These are phyloP conservation scores for Dynastes hyllus DNA, from an alignment of 2,888 invertebrate genomes.

Conservation along the genomic window DNA sequence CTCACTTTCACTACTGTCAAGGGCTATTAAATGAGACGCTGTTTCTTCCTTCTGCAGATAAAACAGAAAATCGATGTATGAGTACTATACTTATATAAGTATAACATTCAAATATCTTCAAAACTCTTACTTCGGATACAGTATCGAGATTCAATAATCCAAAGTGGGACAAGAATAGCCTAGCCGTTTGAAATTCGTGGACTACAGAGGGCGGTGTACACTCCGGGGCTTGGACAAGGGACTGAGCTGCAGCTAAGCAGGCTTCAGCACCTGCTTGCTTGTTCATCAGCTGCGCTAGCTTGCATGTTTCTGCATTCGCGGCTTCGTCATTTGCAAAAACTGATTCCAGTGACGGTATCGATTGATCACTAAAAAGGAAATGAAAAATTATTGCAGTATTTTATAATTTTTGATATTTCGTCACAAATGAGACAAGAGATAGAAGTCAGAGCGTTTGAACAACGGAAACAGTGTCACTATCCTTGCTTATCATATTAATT, in stretches of 20 bases:
- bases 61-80: not conserved
- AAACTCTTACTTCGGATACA: constrained; percentile 68
- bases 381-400: not conserved
- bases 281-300: constrained; percentile 82
- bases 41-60: constrained; percentile 52
- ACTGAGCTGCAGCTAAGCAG: constrained; percentile 62
- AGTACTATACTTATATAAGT: too few relatives aligned
- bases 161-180: constrained; percentile 96
- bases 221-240: constrained; percentile 77
- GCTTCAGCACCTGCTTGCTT: constrained; percentile 76
- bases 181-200: constrained; percentile 95
- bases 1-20: constrained; percentile 81
- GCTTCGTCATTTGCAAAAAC: constrained; percentile 76
- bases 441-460: too few relatives aligned
- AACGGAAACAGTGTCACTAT: too few relatives aligned
- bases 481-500: too few relatives aligned
- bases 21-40: constrained; percentile 76
- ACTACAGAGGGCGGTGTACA: constrained; percentile 87
- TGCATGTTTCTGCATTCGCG: constrained; percentile 73
- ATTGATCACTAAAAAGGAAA: constrained; percentile 80
- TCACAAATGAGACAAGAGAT: too few relatives aligned
- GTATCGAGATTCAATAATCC: constrained; percentile 85
- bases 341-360: constrained; percentile 91
- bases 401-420: too few relatives aligned
- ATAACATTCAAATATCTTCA: not conserved